phyloP scores from a whole-genome alignment of 2,113 vertebrate genomes.

The Notothenia coriiceps region DNA sequence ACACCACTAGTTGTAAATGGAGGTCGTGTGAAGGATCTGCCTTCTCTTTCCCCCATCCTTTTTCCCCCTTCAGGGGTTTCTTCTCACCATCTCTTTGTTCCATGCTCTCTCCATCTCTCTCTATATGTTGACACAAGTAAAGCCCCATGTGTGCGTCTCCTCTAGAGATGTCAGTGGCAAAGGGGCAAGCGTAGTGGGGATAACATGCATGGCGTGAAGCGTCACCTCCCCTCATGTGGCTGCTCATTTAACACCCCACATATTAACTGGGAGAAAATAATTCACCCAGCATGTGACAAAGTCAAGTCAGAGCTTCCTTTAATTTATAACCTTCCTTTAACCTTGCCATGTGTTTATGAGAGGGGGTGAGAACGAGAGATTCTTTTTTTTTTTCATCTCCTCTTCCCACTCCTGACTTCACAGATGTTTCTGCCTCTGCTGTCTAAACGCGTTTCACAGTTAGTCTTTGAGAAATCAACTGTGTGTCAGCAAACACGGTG shows the following conservation, averaged over 20 bases:
- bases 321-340: slow-evolving; percentile 51
- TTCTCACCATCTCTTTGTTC: background rate
- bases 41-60: slow-evolving; percentile 6
- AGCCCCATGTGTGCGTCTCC: slow-evolving; percentile 2
- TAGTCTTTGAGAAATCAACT: slow-evolving; percentile 44
- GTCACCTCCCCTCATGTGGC: slow-evolving; percentile 21
- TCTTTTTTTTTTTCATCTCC: background rate
- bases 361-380: slow-evolving; percentile 15
- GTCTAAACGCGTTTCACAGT: slow-evolving; percentile 51
- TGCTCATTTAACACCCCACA: slow-evolving; percentile 45
- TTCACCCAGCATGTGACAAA: slow-evolving; percentile 3
- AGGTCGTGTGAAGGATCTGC: slow-evolving; percentile 64
- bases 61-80: slow-evolving; percentile 15
- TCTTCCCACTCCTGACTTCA: slow-evolving; percentile 47
- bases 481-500: slow-evolving; percentile 53
- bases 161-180: background rate
- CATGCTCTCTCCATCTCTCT: slow-evolving; percentile 9
- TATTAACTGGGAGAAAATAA: slow-evolving; percentile 29
- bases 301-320: slow-evolving; percentile 22
- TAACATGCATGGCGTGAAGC: slow-evolving; percentile 15
- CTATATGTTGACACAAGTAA: slow-evolving; percentile 33
- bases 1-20: slow-evolving; percentile 37
- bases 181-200: slow-evolving; percentile 2
- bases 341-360: slow-evolving; percentile 42
- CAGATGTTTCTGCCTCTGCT: slow-evolving; percentile 51